Conservation (phyloP, 2,888 invertebrate species). For the Caenorhabditis angaria region DNA sequence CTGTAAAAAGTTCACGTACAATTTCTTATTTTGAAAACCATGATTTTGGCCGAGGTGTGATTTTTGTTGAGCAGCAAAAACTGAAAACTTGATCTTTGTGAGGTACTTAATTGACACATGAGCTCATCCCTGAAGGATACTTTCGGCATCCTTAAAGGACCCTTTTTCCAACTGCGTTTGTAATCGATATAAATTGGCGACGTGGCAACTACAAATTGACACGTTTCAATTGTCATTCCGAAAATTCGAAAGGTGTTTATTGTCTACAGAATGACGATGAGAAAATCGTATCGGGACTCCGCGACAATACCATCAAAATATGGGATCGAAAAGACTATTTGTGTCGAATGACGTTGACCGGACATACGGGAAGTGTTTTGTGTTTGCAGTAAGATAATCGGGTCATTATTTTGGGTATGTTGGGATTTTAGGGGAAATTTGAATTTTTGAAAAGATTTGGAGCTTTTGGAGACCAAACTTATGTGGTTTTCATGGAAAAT, state of each 20-base stretch:
- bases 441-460: too few relatives aligned
- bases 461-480: too few relatives aligned
- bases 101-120: too few relatives aligned
- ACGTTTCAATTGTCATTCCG: slow-evolving; percentile 97
- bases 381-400: slow-evolving; percentile 99
- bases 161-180: slow-evolving; percentile 92
- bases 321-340: slow-evolving; percentile 93
- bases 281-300: slow-evolving; percentile 95
- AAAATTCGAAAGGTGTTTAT: slow-evolving; percentile 99
- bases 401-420: slow-evolving; percentile 82
- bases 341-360: slow-evolving; percentile 86
- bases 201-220: slow-evolving; percentile 93
- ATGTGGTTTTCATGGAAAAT: too few relatives aligned
- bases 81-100: too few relatives aligned
- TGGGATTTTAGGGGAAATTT: too few relatives aligned
- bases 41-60: too few relatives aligned
- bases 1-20: too few relatives aligned
- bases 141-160: slow-evolving; percentile 32
- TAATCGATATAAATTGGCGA: slow-evolving; percentile 97
- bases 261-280: slow-evolving; percentile 99
- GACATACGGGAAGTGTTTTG: slow-evolving; percentile 97
- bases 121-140: not conserved
- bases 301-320: slow-evolving; percentile 99
- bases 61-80: too few relatives aligned
- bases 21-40: too few relatives aligned